A percentile compares a stretch with the other conserved stretches of the same genome.
phyloP scores from a whole-genome alignment of 1,140 invertebrate genomes.

The Monochamus saltuarius region DNA sequence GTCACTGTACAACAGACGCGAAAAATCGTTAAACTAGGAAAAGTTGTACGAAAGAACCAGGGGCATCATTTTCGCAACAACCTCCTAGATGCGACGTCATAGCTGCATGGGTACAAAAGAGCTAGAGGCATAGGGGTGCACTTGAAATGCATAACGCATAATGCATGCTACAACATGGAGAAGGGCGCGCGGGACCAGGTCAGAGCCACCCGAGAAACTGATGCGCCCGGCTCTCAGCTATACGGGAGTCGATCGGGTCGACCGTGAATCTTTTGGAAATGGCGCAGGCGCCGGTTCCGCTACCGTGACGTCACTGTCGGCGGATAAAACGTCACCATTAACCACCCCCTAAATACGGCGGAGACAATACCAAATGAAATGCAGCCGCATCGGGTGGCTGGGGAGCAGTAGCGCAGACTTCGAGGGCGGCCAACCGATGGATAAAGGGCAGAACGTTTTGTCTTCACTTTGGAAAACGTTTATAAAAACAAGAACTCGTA shows the following conservation, averaged over 20 bases:
- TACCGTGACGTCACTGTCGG: conserved; percentile 11
- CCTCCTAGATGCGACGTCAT: too few species aligned
- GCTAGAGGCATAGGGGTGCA: background rate
- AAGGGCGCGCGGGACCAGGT: too few species aligned
- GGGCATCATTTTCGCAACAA: too few species aligned
- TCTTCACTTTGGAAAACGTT: too few species aligned
- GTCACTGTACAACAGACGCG: too few species aligned
- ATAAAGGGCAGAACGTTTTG: too few species aligned
- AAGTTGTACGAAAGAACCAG: too few species aligned
- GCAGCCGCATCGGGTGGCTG: background rate
- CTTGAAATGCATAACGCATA: conserved; percentile 6
- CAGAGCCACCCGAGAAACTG: conserved; percentile 1
- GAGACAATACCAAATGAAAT: conserved; percentile 8
- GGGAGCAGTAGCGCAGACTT: background rate
- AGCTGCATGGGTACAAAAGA: too few species aligned
- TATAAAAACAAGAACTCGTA: too few species aligned
- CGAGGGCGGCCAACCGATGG: background rate
- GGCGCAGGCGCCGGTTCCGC: conserved; percentile 1
- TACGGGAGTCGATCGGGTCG: conserved; percentile 14
- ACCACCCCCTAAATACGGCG: background rate
- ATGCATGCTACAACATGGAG: too few species aligned
- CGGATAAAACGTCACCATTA: conserved; percentile 9
- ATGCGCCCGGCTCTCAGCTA: background rate
- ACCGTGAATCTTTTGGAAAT: conserved; percentile 18
- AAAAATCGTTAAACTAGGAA: too few species aligned